Base-by-base conservation (phyloP, 2,797 vertebrate species). In the Babyrousa celebensis region DNA sequence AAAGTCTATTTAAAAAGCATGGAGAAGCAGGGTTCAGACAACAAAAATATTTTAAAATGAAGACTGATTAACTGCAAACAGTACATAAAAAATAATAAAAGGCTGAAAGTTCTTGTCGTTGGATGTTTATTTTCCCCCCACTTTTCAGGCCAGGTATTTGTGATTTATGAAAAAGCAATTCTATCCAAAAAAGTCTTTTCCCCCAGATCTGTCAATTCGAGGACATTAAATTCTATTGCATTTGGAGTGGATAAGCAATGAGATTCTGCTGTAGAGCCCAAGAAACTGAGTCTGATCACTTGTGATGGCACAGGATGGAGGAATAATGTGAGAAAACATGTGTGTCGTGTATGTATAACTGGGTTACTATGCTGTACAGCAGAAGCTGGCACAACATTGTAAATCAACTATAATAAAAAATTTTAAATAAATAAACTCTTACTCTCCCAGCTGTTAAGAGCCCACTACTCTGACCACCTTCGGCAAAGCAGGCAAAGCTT, bases 21-120 rank as follows among this genome's bases (percentile, higher is more conserved):
- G 77, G 3, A 65, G 17, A 40, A 87, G 15, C 6, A 90, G 48
- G 20, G 85, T 77, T 54, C 82, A 36, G n/a, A 86, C 23, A 94
- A 92, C 3, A 71, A 72, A 92, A 88, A 43, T 67, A 95, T 78
- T 89, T 95, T 29, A 67, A 93, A 94, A 82, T 84, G 56, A 85
- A 90, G 87, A 95, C 6, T 58, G 16, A 79, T 68, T 54, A 93
- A 32, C 36, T 25, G 40, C 48, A 91, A 95, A n/a, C 72, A 82
- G 18, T 68, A 82, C 12, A 80, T 58, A 78, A 93, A 60, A 92
- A 93, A 95, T 70, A 62, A 79, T 93, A 89, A 82, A 85, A 82
- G 32, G 27, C 74, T 84, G 68, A 90, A 90, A 23, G 48, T 58
- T 67, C 88, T 88, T 78, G 6, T 72, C 87, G n/a, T 79, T 91